phyloP scores from a whole-genome alignment of 2,113 vertebrate genomes.

The Cricetomys ansorgei region DNA sequence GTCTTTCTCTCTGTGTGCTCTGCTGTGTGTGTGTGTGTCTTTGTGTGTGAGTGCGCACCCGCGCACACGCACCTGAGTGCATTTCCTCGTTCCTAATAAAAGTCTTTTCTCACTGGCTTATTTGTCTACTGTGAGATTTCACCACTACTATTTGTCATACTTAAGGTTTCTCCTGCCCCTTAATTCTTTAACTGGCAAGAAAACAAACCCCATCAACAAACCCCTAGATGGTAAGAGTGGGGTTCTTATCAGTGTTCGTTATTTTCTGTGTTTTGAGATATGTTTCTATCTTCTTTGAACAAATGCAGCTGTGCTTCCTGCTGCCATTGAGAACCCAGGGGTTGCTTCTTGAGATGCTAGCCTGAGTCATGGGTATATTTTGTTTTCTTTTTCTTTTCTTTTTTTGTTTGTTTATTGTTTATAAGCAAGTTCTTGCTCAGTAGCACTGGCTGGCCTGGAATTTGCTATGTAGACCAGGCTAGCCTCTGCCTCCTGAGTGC shows the following conservation, averaged over 20 bases:
- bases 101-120: not conserved
- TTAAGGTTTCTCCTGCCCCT: not conserved
- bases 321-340: not conserved
- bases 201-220: not conserved
- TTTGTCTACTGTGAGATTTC: too few species aligned
- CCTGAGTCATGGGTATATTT: not conserved
- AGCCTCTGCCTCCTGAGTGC: too few species aligned
- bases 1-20: not conserved
- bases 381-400: not conserved
- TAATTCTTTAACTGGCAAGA: not conserved
- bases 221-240: not conserved
- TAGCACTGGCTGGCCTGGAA: too few species aligned
- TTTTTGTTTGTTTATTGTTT: not conserved
- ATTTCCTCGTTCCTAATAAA: not conserved
- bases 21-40: not conserved
- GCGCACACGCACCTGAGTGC: accelerated
- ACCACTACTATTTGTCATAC: not conserved
- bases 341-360: not conserved
- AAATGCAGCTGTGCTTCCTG: not conserved
- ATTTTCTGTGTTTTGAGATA: not conserved
- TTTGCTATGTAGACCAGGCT: too few species aligned
- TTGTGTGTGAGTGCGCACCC: not conserved
- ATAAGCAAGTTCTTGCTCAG: not conserved
- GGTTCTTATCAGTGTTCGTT: not conserved
- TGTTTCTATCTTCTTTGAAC: not conserved